phyloP scores from a whole-genome alignment of 2,888 invertebrate genomes.

The Lithophane leautieri region DNA sequence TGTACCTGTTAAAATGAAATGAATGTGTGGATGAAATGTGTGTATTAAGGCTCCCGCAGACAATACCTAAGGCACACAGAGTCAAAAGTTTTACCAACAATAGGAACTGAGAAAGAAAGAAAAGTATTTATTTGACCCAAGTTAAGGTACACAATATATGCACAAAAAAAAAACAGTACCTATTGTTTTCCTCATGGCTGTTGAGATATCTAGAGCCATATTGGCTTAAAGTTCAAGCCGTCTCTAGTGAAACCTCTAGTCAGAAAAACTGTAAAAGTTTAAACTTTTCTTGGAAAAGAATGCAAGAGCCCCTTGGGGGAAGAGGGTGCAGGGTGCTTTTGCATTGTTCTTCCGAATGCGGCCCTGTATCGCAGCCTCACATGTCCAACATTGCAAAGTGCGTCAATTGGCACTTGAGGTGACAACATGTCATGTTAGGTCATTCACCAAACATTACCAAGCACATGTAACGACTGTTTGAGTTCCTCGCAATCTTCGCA shows the following conservation, averaged over 20 bases:
- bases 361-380: conserved; percentile 15
- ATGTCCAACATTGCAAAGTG: conserved; percentile 38
- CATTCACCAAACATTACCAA: conserved; percentile 22
- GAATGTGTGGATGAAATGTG: too few relatives aligned
- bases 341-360: neutral
- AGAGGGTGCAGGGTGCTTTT: too few relatives aligned
- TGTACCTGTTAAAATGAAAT: too few relatives aligned
- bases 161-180: too few relatives aligned
- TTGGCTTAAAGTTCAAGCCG: neutral
- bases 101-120: too few relatives aligned
- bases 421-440: conserved; percentile 31
- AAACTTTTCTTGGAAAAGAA: neutral
- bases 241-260: neutral
- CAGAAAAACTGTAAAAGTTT: neutral
- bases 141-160: too few relatives aligned
- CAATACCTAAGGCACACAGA: too few relatives aligned
- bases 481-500: conserved; percentile 5
- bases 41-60: too few relatives aligned
- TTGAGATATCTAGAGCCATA: neutral
- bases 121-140: too few relatives aligned
- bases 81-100: too few relatives aligned
- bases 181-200: too few relatives aligned
- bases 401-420: conserved; percentile 38
- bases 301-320: neutral
- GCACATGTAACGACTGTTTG: conserved; percentile 15